Evolutionary conservation across 2,797 vertebrate genomes (phyloP).

Genomic region (Lepilemur septentrionalis): DNA sequence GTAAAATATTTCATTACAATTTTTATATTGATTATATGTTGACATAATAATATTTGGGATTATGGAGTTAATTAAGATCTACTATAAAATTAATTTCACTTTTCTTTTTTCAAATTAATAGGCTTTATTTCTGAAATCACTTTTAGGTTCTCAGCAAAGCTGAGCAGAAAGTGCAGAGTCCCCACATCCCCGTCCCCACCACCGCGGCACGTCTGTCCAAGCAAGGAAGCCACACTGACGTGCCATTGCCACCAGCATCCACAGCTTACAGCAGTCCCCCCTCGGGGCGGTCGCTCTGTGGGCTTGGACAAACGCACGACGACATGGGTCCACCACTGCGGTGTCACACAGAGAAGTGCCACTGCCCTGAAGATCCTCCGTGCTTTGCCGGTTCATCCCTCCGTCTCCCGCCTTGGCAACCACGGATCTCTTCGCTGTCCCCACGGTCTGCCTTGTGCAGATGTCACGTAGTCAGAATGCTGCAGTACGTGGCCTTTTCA

Average conservation of each 20-base stretch:
- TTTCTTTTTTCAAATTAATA: neutral
- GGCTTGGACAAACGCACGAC: too few species aligned
- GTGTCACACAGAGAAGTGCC: neutral
- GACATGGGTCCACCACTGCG: rapidly evolving
- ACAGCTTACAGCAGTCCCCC: rapidly evolving
- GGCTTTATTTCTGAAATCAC: neutral
- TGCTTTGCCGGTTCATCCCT: neutral
- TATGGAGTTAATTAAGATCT: neutral
- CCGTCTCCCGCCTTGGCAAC: neutral
- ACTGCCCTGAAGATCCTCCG: neutral
- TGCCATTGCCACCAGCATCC: neutral
- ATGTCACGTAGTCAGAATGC: neutral
- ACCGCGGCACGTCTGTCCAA: too few species aligned
- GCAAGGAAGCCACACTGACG: rapidly evolving
- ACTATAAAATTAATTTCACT: neutral
- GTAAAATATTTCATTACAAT: neutral
- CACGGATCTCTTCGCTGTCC: neutral
- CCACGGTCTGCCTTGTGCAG: neutral
- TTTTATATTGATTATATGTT: neutral
- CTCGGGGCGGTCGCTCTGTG: neutral
- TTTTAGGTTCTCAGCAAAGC: neutral
- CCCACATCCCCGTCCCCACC: neutral
- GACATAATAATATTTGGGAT: neutral
- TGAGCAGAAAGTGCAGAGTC: neutral
- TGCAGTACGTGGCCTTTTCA: rapidly evolving